Percentiles rank a stretch among this genome's conserved stretches.
Evolutionary conservation across 2,888 invertebrate genomes (phyloP).

Genomic region (Gymnocheta viridis): DNA sequence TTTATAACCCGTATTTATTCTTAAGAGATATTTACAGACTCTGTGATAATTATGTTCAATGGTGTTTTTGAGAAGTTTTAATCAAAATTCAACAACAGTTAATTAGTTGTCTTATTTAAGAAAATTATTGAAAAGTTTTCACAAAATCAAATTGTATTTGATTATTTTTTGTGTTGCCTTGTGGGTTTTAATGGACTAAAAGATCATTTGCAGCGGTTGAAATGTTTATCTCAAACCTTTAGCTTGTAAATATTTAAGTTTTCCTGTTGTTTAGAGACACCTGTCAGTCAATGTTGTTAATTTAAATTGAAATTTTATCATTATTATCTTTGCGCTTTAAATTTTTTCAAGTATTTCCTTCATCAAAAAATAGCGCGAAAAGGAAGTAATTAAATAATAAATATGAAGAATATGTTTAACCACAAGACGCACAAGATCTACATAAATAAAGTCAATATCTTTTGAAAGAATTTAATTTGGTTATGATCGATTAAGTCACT

Average conservation of each 20-base stretch:
- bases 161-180: not conserved
- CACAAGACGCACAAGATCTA: too few relatives aligned
- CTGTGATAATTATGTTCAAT: slow-evolving; percentile 1
- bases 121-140: slow-evolving; percentile 18
- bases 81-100: slow-evolving; percentile 2
- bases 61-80: not conserved
- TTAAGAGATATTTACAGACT: not conserved
- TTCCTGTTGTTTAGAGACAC: not conserved
- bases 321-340: not conserved
- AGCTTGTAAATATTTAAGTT: not conserved
- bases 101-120: too few relatives aligned
- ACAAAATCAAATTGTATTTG: slow-evolving; percentile 1
- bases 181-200: not conserved
- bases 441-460: too few relatives aligned
- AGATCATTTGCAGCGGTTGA: not conserved
- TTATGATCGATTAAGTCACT: too few relatives aligned
- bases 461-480: too few relatives aligned
- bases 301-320: too few relatives aligned
- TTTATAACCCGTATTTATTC: not conserved
- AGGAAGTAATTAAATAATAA: too few relatives aligned
- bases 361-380: too few relatives aligned
- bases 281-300: not conserved
- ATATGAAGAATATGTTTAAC: too few relatives aligned
- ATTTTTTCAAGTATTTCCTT: too few relatives aligned
- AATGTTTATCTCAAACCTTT: not conserved